These are phyloP conservation scores for Dromas ardeola DNA, from an alignment of 2,113 vertebrate species.

Conservation along the genomic window DNA sequence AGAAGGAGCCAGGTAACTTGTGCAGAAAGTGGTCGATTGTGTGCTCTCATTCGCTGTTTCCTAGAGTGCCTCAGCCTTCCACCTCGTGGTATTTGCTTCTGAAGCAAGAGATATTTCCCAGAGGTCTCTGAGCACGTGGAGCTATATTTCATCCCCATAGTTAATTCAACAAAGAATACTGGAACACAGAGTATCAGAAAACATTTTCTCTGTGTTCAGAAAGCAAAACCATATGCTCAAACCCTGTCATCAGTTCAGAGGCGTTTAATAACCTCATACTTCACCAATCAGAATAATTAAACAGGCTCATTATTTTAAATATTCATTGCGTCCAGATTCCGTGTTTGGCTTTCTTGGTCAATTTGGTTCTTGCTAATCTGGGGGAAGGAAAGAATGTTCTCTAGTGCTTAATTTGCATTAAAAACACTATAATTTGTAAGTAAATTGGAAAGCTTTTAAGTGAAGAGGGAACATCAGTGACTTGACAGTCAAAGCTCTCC, in stretches of 20 bases:
- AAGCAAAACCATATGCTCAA: not conserved
- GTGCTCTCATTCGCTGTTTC: not conserved
- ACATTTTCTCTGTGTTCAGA: not conserved
- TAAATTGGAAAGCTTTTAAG: conserved; percentile 69
- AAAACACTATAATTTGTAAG: conserved; percentile 71
- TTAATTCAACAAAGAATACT: not conserved
- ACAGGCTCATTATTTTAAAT: conserved; percentile 60
- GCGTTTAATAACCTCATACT: conserved; percentile 17
- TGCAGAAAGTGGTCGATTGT: not conserved
- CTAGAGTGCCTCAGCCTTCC: not conserved
- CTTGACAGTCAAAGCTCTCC: conserved; percentile 65
- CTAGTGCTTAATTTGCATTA: conserved; percentile 65
- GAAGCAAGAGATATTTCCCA: not conserved
- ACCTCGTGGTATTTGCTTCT: not conserved
- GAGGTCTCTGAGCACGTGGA: not conserved
- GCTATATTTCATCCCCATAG: not conserved
- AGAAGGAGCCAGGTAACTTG: not conserved
- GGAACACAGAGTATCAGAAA: not conserved
- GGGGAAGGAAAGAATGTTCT: conserved; percentile 56
- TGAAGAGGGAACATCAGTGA: conserved; percentile 60
- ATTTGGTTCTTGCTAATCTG: conserved; percentile 66
- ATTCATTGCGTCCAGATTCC: conserved; percentile 42
- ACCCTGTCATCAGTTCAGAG: conserved; percentile 28
- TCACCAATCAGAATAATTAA: conserved; percentile 72
- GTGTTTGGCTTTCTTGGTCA: conserved; percentile 66